These are phyloP conservation scores for Menidia menidia DNA, from an alignment of 2,797 vertebrate genomes.

Conservation along the genomic window DNA sequence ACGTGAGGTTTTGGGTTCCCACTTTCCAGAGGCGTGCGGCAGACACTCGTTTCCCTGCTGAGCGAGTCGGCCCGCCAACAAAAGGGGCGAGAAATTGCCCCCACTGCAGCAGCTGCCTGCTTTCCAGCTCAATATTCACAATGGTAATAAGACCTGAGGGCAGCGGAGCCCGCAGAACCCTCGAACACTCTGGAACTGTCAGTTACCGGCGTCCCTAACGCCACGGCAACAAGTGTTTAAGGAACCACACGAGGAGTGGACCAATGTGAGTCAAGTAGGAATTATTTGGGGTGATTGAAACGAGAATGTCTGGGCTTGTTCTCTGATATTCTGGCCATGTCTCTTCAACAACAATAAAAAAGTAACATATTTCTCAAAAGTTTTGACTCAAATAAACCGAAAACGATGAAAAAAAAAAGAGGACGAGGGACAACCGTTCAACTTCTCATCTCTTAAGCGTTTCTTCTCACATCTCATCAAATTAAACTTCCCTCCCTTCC, in stretches of 20 bases:
- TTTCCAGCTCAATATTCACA: constrained; percentile 76
- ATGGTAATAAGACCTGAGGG: constrained; percentile 41
- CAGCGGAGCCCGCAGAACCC: neutral
- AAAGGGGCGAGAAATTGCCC: constrained; percentile 61
- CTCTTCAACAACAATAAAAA: neutral
- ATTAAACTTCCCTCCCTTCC: constrained; percentile 75
- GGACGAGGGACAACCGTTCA: neutral
- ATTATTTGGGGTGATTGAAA: no score
- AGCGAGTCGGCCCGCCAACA: constrained; percentile 58
- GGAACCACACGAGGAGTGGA: neutral
- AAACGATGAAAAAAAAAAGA: neutral
- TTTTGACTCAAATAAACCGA: neutral
- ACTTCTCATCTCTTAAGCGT: constrained; percentile 7
- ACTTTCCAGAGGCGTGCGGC: constrained; percentile 53
- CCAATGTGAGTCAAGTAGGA: neutral
- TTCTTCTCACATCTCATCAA: constrained; percentile 62
- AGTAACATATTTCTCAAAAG: neutral
- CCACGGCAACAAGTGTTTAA: neutral
- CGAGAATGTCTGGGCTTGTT: neutral
- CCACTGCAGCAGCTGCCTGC: constrained; percentile 77
- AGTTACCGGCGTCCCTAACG: constrained; percentile 8
- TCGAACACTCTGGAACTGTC: neutral
- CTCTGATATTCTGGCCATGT: neutral
- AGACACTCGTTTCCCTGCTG: constrained; percentile 78
- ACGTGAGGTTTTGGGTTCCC: constrained; percentile 69